phyloP scores from a whole-genome alignment of 2,797 vertebrate species.

The Otus scops region DNA sequence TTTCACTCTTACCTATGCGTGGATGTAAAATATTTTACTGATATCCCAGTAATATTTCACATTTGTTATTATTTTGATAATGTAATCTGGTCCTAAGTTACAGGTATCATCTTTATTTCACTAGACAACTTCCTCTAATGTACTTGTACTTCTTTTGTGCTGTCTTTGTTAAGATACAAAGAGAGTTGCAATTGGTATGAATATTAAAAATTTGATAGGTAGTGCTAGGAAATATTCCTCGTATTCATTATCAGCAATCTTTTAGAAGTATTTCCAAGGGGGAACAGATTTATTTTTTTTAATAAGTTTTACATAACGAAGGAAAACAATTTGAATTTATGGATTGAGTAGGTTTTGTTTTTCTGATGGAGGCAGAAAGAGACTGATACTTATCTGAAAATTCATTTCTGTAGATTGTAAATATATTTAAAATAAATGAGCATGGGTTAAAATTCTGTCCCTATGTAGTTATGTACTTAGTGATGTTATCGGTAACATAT shows the following conservation, averaged over 20 bases:
- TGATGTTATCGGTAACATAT: neutral
- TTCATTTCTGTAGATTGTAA: neutral
- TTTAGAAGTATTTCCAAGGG: slow-evolving; percentile 30
- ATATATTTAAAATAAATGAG: neutral
- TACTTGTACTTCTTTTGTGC: neutral
- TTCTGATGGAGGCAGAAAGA: neutral
- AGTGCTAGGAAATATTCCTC: slow-evolving; percentile 40
- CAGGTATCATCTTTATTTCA: neutral
- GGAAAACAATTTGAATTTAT: neutral
- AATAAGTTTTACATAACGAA: neutral
- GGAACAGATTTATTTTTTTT: neutral
- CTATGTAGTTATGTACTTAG: neutral
- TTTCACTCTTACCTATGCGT: neutral
- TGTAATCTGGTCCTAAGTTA: neutral
- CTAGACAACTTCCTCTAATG: neutral
- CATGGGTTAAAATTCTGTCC: neutral
- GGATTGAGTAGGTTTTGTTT: neutral
- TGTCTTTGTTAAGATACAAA: slow-evolving; percentile 43
- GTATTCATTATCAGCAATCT: slow-evolving; percentile 61
- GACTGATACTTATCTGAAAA: neutral
- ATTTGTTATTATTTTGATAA: neutral
- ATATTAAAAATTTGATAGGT: slow-evolving; percentile 74
- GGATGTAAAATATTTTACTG: neutral
- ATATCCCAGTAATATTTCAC: neutral
- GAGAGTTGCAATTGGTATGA: slow-evolving; percentile 51